phyloP scores from a whole-genome alignment of 2,888 invertebrate genomes.

The Cataglyphis rosenhaueri region DNA sequence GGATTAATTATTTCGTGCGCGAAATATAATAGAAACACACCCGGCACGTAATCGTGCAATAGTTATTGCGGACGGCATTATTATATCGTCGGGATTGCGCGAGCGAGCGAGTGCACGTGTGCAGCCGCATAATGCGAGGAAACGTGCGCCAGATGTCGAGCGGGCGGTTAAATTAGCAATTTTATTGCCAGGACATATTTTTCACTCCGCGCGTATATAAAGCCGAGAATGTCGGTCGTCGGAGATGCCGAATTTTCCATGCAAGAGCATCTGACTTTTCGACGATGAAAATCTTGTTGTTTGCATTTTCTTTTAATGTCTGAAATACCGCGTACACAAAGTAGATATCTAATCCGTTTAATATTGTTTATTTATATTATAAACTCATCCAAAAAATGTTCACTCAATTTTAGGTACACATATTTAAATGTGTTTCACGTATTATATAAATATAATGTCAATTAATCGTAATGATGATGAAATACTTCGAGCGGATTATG shows the following conservation, averaged over 20 bases:
- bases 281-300: not conserved
- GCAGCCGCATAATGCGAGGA: conserved; percentile 50
- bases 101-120: conserved; percentile 24
- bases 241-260: conserved; percentile 11
- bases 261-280: not conserved
- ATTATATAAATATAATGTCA: not conserved
- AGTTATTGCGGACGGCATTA: conserved; percentile 49
- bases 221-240: not conserved
- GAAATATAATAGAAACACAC: conserved; percentile 46
- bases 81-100: conserved; percentile 36
- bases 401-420: not conserved
- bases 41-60: not conserved
- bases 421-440: not conserved
- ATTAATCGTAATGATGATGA: not conserved
- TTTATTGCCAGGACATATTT: conserved; percentile 64
- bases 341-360: not conserved
- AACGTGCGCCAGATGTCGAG: conserved; percentile 66
- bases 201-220: conserved; percentile 43
- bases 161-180: conserved; percentile 63
- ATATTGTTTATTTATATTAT: not conserved
- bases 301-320: conserved; percentile 13
- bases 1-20: conserved; percentile 48
- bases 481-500: not conserved
- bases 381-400: not conserved
- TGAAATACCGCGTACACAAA: not conserved